Evolutionary conservation across 2,113 vertebrate species (phyloP).

Genomic region (Dicentrarchus labrax): DNA sequence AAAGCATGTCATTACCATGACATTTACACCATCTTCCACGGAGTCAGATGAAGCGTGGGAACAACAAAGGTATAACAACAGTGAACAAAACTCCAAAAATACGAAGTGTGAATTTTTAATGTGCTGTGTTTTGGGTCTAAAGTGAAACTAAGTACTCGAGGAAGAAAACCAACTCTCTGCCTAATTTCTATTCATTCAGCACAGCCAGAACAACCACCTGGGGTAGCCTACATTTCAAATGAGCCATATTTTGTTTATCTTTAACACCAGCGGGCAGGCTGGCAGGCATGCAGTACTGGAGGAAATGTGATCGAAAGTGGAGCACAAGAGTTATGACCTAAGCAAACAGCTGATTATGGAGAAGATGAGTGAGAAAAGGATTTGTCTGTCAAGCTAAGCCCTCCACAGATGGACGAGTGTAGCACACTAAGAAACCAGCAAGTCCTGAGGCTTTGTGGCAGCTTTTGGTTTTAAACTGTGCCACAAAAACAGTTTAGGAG

Average conservation of each 20-base stretch:
- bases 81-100: conserved; percentile 46
- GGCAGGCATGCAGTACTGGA: conserved; percentile 43
- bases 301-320: conserved; percentile 61
- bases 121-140: conserved; percentile 59
- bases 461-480: conserved; percentile 48
- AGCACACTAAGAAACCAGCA: conserved; percentile 36
- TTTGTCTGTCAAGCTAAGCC: conserved; percentile 66
- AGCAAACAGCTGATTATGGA: conserved; percentile 67
- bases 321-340: conserved; percentile 64
- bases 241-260: conserved; percentile 71
- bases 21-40: conserved; percentile 67
- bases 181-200: background rate
- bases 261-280: conserved; percentile 62
- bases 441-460: conserved; percentile 53
- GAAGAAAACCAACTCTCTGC: background rate
- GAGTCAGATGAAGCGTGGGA: conserved; percentile 54
- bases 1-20: conserved; percentile 75
- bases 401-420: conserved; percentile 59
- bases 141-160: conserved; percentile 37
- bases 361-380: conserved; percentile 55
- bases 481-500: conserved; percentile 28
- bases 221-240: conserved; percentile 63
- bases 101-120: conserved; percentile 58
- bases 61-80: conserved; percentile 57
- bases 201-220: conserved; percentile 57